A percentile compares a stretch with the other conserved stretches of the same genome.
Conservation (phyloP, 2,888 invertebrate genomes). For the Saturnia japonica region DNA sequence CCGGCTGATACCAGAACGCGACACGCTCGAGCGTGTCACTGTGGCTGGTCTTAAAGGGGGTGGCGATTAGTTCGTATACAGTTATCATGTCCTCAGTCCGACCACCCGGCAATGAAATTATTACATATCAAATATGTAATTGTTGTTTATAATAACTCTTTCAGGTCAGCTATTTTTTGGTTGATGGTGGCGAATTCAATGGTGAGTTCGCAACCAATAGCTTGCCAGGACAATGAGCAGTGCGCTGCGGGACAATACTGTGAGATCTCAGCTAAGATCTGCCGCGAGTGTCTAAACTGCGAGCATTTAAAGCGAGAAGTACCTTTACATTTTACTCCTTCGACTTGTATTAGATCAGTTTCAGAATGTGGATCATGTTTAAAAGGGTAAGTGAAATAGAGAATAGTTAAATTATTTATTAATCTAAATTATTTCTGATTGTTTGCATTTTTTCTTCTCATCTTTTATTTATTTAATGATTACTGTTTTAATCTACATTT, state of each 20-base stretch:
- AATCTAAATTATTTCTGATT: no score
- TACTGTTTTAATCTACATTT: no score
- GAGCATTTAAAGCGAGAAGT: slow-evolving; percentile 52
- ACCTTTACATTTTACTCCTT: slow-evolving; percentile 26
- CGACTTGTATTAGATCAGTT: slow-evolving; percentile 53
- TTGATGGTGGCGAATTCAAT: slow-evolving; percentile 25
- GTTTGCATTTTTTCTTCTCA: no score
- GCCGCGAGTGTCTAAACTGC: slow-evolving; percentile 56
- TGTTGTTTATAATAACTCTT: slow-evolving; percentile 24
- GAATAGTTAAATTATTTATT: neutral
- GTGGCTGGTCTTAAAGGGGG: no score
- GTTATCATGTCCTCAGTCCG: no score
- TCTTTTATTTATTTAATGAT: no score
- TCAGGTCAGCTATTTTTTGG: slow-evolving; percentile 29
- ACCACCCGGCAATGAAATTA: no score
- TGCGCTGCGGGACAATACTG: slow-evolving; percentile 54
- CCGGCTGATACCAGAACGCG: no score
- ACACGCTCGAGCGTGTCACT: no score
- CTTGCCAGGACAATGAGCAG: slow-evolving; percentile 45
- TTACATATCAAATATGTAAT: neutral
- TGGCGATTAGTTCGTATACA: no score
- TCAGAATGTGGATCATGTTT: slow-evolving; percentile 58
- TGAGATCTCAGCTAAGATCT: slow-evolving; percentile 38
- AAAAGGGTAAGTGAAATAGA: slow-evolving; percentile 43
- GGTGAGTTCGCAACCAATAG: slow-evolving; percentile 31